A percentile compares a stretch with the other conserved stretches of the same genome.
phyloP scores from a whole-genome alignment of 2,113 vertebrate genomes.

The Ovis aries region DNA sequence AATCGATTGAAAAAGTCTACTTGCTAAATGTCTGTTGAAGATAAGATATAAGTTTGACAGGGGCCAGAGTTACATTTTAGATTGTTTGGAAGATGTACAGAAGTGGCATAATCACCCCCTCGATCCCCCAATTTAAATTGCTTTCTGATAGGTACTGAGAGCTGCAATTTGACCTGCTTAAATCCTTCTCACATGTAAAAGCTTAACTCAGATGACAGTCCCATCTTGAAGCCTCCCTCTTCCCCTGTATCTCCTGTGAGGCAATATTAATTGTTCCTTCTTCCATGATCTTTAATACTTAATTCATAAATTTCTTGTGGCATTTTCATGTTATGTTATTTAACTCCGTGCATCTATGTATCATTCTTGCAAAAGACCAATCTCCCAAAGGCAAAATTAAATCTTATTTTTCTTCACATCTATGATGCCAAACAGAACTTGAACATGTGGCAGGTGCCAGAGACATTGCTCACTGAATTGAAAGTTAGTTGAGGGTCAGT shows the following conservation, averaged over 20 bases:
- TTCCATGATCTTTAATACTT: background rate
- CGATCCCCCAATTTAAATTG: background rate
- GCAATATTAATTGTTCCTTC: background rate
- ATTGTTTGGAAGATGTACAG: background rate
- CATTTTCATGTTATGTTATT: background rate
- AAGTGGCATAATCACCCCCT: background rate
- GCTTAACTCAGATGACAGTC: background rate
- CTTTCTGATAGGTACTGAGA: background rate
- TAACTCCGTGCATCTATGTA: background rate
- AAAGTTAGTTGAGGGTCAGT: background rate
- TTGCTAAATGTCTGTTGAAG: background rate
- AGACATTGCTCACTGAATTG: background rate
- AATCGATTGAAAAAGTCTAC: background rate
- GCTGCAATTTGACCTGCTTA: background rate
- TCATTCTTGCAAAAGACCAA: background rate
- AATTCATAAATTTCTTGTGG: background rate
- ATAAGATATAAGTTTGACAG: background rate
- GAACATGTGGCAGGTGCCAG: background rate
- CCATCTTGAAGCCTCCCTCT: background rate
- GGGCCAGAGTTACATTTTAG: background rate
- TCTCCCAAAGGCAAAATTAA: background rate
- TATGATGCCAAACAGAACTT: background rate
- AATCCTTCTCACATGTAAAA: background rate
- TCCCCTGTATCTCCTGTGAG: background rate
- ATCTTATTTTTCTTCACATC: slow-evolving; percentile 13